Conservation (phyloP, 2,113 vertebrate species). For the Aspiorhynchus laticeps region DNA sequence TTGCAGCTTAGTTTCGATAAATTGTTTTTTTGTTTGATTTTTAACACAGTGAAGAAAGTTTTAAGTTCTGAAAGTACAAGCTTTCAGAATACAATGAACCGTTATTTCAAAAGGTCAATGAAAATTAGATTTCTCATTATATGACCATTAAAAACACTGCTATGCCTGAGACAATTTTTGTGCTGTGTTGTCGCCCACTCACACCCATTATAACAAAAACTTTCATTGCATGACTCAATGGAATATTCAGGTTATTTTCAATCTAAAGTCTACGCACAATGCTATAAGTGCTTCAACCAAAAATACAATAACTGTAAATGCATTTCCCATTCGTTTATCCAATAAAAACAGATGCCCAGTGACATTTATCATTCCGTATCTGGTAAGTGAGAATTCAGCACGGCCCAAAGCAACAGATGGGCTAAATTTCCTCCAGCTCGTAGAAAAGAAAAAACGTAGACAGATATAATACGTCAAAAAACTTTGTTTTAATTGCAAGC, state of each 20-base stretch:
- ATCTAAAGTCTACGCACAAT: not conserved
- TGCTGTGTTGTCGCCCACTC: not conserved
- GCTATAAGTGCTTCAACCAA: not conserved
- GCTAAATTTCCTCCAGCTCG: not conserved
- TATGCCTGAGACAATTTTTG: not conserved
- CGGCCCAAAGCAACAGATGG: conserved; percentile 32
- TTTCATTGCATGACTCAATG: not conserved
- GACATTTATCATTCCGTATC: conserved; percentile 27
- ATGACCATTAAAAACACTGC: not conserved
- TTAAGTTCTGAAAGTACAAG: not conserved
- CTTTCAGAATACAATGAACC: not conserved
- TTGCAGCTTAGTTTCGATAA: not conserved
- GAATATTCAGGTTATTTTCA: not conserved
- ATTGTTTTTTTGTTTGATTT: not conserved
- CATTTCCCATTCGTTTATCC: not conserved
- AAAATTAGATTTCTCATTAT: not conserved
- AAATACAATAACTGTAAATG: not conserved
- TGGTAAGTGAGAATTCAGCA: not conserved
- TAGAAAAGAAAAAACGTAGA: not conserved
- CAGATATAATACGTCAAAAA: not conserved
- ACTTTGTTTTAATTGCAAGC: conserved; percentile 21
- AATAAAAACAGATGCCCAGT: conserved; percentile 34
- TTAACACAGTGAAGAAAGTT: not conserved
- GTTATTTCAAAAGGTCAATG: not conserved
- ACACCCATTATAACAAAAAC: not conserved